Percentiles rank a stretch among this genome's conserved stretches.
phyloP scores from a whole-genome alignment of 2,888 invertebrate species.

The Volucella inanis region DNA sequence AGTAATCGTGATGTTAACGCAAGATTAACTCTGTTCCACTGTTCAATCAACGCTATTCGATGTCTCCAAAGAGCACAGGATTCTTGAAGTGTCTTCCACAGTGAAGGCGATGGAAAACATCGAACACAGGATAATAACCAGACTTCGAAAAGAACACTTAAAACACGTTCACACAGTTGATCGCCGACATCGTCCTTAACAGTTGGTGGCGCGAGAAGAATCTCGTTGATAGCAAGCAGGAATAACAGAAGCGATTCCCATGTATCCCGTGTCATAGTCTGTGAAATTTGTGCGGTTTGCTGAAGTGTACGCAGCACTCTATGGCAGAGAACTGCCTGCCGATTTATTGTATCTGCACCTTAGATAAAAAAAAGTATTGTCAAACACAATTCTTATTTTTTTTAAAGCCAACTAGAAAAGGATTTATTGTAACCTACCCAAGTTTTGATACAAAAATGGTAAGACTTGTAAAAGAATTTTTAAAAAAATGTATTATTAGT shows the following conservation, averaged over 20 bases:
- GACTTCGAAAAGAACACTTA: constrained; percentile 96
- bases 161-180: constrained; percentile 95
- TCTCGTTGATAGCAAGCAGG: constrained; percentile 94
- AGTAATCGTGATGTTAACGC: constrained; percentile 93
- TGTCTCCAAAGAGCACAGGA: constrained; percentile 97
- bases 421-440: constrained; percentile 86
- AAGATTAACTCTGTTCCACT: constrained; percentile 97
- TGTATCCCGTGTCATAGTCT: constrained; percentile 90
- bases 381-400: neutral
- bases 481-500: constrained; percentile 38
- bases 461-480: constrained; percentile 89
- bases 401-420: neutral
- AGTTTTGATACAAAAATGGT: constrained; percentile 93
- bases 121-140: constrained; percentile 86
- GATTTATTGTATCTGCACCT: constrained; percentile 95
- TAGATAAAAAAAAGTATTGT: constrained; percentile 49
- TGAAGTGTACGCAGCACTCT: constrained; percentile 93
- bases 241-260: constrained; percentile 96
- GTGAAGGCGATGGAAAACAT: constrained; percentile 96
- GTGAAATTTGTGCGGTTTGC: constrained; percentile 90
- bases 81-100: constrained; percentile 97
- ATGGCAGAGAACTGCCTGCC: constrained; percentile 96
- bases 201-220: constrained; percentile 94
- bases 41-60: constrained; percentile 94
- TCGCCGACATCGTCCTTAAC: constrained; percentile 97